Evolutionary conservation across 2,113 vertebrate genomes (phyloP), one percentile per base, ranked within the genome.

Genomic region (Anser brachyrhynchus): DNA sequence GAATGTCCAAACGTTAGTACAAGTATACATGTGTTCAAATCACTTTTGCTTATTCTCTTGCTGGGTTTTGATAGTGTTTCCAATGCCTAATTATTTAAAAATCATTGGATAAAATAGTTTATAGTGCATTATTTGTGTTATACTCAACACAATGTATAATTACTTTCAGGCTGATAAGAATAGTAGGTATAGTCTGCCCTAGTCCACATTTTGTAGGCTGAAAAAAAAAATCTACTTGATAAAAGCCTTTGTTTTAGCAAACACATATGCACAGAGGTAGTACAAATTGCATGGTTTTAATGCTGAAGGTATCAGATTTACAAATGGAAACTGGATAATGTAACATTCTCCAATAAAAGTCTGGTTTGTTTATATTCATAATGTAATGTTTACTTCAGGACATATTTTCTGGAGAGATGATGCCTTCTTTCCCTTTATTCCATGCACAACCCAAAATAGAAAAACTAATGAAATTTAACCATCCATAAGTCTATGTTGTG

Each of bases 391-490:
- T 96, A 91, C 79, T 97, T 89, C 72, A 82, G 88, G 88, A 94
- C 73, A 80, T 94, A 91, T 94, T 95, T 97, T 85, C 92, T 95
- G 83, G 41, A 93, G 58, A 84, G 64, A 74, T 3, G 49, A 81
- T n/a, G 52, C 72, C 79, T 95, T 96, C 83, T 71, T 94, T 97
- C 71, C 71, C 67, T 89, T 96, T 93, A 95, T 89, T 96, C 90
- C 37, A 86, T 81, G 78, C 28, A 78, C 59, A 94, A 83, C 65
- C 93, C 82, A 96, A 87, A 97, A 95, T 23, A 96, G 89, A 96
- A 97, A 98, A 95, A 95, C 75, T 89, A 97, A 94, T 90, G 89
- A 97, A 98, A 97, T 93, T 71, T 93, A 93, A 83, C 95, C 92
- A 95, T 96, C 97, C 66, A 20, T 92, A 97, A 97, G 96, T 96